Evolutionary conservation across 2,888 invertebrate genomes (phyloP).

Genomic region (Drosophila emarginata): DNA sequence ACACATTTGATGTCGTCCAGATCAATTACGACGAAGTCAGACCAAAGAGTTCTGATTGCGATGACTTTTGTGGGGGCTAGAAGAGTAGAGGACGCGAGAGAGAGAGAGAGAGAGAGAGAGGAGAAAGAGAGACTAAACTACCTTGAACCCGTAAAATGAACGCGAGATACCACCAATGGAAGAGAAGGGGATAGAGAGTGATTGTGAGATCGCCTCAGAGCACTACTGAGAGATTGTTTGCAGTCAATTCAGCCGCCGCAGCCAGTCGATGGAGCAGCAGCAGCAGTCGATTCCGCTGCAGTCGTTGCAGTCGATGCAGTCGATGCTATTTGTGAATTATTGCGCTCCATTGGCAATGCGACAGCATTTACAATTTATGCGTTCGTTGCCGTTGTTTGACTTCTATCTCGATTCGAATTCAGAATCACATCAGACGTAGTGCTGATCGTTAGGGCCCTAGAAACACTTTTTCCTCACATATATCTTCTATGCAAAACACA

Average conservation of each 20-base stretch:
- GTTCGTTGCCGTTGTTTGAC: conserved; percentile 62
- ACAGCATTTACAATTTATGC: conserved; percentile 72
- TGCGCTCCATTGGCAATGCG: conserved; percentile 74
- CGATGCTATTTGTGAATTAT: conserved; percentile 73
- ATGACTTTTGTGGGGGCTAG: too few species aligned
- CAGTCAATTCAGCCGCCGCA: conserved; percentile 46
- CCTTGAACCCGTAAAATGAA: conserved; percentile 68
- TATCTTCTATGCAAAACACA: neutral
- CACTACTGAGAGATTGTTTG: conserved; percentile 31
- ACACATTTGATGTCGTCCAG: conserved; percentile 44
- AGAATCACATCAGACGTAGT: neutral
- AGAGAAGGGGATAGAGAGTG: neutral
- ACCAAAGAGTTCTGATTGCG: too few species aligned
- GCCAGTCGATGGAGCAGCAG: conserved; percentile 36
- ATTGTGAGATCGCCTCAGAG: conserved; percentile 10
- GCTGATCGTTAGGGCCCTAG: neutral
- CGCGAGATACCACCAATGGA: conserved; percentile 35
- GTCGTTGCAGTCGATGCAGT: conserved; percentile 20
- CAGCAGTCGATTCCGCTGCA: conserved; percentile 8
- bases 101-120: conserved; percentile 39
- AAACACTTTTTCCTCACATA: neutral
- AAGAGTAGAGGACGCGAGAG: conserved; percentile 9
- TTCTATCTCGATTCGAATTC: conserved; percentile 12
- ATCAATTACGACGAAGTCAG: conserved; percentile 16
- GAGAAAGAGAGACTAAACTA: conserved; percentile 49